These are phyloP conservation scores for Synanthedon formicaeformis DNA, from an alignment of 2,888 invertebrate genomes.

Conservation along the genomic window DNA sequence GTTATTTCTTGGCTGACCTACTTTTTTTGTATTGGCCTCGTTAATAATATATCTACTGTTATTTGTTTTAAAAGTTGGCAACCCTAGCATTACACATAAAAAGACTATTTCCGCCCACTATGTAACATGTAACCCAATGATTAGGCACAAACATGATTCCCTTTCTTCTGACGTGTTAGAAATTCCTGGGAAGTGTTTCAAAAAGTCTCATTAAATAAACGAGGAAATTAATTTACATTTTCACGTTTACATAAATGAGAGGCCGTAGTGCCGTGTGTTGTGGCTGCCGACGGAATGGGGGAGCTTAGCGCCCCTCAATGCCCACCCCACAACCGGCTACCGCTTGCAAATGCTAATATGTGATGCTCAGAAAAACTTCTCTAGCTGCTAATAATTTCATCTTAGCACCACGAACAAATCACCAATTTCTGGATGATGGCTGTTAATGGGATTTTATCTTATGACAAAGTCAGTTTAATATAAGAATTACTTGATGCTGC, in stretches of 20 bases:
- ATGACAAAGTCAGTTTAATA: neutral
- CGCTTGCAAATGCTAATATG: conserved; percentile 41
- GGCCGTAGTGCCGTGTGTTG: conserved; percentile 34
- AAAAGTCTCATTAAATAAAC: conserved; percentile 47
- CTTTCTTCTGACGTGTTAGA: conserved; percentile 16
- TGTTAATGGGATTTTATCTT: neutral
- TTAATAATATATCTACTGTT: too few species aligned
- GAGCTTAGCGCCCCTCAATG: neutral
- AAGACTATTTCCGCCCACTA: too few species aligned
- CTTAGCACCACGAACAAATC: conserved; percentile 14
- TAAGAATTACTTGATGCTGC: neutral
- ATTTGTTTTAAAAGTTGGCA: too few species aligned
- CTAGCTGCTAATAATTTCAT: conserved; percentile 43
- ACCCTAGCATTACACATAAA: too few species aligned
- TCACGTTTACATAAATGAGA: conserved; percentile 48
- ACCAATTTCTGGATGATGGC: neutral
- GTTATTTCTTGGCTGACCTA: too few species aligned
- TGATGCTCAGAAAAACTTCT: conserved; percentile 37
- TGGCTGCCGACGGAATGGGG: conserved; percentile 8
- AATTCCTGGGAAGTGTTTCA: conserved; percentile 27
- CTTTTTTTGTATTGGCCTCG: too few species aligned
- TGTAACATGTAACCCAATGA: too few species aligned
- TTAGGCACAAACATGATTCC: neutral
- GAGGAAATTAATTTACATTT: conserved; percentile 57
- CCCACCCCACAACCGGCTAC: conserved; percentile 5